Conservation (phyloP, 1,140 invertebrate species). For the Hydropsyche tenuis region DNA sequence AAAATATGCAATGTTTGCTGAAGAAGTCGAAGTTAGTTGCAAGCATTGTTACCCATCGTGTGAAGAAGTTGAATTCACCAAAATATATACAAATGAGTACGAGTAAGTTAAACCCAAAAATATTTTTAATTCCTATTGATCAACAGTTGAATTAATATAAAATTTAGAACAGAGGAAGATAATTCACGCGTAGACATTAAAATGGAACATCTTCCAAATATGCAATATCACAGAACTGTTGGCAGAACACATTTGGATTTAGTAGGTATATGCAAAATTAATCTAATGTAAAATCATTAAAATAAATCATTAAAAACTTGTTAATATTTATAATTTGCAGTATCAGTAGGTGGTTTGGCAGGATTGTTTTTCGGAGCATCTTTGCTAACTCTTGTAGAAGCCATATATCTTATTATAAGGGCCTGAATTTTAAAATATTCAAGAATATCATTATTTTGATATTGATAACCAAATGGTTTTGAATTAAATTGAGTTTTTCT, state of each 20-base stretch:
- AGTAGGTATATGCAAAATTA: slow-evolving; percentile 56
- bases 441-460: too few relatives aligned
- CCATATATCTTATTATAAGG: slow-evolving; percentile 60
- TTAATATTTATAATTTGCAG: slow-evolving; percentile 56
- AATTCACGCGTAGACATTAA: slow-evolving; percentile 56
- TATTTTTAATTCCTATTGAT: slow-evolving; percentile 17
- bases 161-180: slow-evolving; percentile 26
- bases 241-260: slow-evolving; percentile 62
- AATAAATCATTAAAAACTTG: background rate
- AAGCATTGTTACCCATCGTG: slow-evolving; percentile 62
- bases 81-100: slow-evolving; percentile 53
- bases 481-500: too few relatives aligned
- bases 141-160: background rate
- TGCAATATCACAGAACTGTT: slow-evolving; percentile 63
- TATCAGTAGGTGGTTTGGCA: slow-evolving; percentile 63
- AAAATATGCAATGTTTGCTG: slow-evolving; percentile 53
- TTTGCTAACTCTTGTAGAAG: slow-evolving; percentile 63
- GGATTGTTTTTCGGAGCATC: slow-evolving; percentile 67
- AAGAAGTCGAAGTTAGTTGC: slow-evolving; percentile 53
- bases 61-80: slow-evolving; percentile 61
- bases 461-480: too few relatives aligned
- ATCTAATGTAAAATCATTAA: too few relatives aligned
- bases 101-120: slow-evolving; percentile 36
- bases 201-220: slow-evolving; percentile 60
- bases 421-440: slow-evolving; percentile 6